Percentiles rank a stretch among this genome's conserved stretches.
Evolutionary conservation across 2,797 vertebrate species (phyloP).

Genomic region (Channallabes apus): DNA sequence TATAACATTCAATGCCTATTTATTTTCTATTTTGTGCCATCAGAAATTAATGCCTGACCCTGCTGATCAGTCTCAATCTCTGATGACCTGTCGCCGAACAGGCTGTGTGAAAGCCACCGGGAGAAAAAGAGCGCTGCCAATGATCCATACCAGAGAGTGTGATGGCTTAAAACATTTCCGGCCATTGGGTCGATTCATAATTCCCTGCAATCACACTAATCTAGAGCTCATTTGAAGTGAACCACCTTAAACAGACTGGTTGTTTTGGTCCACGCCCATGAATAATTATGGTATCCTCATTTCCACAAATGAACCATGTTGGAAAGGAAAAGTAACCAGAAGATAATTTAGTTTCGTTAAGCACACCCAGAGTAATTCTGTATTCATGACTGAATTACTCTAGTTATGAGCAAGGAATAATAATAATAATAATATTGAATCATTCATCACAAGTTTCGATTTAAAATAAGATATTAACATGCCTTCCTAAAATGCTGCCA

Average conservation of each 20-base stretch:
- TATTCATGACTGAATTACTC: not conserved
- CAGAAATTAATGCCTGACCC: too few relatives aligned
- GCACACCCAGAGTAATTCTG: not conserved
- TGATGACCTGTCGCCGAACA: too few relatives aligned
- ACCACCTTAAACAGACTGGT: not conserved
- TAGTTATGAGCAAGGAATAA: not conserved
- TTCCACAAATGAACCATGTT: not conserved
- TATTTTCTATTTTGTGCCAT: too few relatives aligned
- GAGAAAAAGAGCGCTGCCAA: not conserved
- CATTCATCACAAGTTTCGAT: not conserved
- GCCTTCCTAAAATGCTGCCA: not conserved
- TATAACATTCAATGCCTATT: too few relatives aligned
- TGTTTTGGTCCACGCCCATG: too few relatives aligned
- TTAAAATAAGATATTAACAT: not conserved
- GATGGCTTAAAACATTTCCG: not conserved
- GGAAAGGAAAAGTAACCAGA: not conserved
- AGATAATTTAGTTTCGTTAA: not conserved
- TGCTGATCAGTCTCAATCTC: too few relatives aligned
- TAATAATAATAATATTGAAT: not conserved
- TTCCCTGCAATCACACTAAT: not conserved
- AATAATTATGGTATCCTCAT: not conserved
- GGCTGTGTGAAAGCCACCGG: too few relatives aligned
- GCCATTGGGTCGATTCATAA: not conserved
- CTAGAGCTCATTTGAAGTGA: not conserved
- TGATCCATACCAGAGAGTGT: not conserved